Evolutionary conservation across 2,797 vertebrate species (phyloP), one percentile per base, ranked within the genome.

Genomic region (Gallinago nigripennis): DNA sequence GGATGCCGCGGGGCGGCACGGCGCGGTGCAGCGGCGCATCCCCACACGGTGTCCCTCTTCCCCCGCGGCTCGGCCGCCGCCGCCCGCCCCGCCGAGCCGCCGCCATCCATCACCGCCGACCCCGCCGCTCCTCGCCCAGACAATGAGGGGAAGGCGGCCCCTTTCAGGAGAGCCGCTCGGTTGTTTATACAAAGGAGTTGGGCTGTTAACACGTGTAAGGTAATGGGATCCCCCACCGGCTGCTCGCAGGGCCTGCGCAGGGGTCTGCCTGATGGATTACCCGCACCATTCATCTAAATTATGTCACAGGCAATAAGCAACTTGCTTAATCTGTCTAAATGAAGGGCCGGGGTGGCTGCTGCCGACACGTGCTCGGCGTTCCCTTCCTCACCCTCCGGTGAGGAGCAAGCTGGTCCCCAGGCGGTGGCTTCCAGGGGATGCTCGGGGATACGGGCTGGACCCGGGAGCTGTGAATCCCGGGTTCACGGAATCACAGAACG

Each of bases 151-250:
- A 98, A 96, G 84, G 6, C 95, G 94, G 97, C 95, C 97, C 84
- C 84, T 98, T 95, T 94, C 95, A 97, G 98, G 97, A 97, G 97
- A 97, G 97, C 97, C 98, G 96, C 98, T 98, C 98, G 97, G 98
- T 97, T 98, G 98, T 98, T 98, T 92, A 98, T 98, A 98, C 98
- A 98, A 98, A 98, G 97, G 98, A 98, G 98, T 95, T 97, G 94
- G 97, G 98, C 98, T 98, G 99, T 98, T 98, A 99, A 98, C 98
- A 98, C 98, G 93, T 98, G 98, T 98, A 98, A 96, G 97, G 98
- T 98, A 98, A 99, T 98, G 98, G 98, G 98, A 98, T 98, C 98
- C 97, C 98, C 98, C 93, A 97, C 97, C 97, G 98, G 98, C 98
- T 97, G 98, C 96, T 96, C 89, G 95, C 60, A 91, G 97, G 98